These are phyloP conservation scores for Torymus aiolomorphi DNA, from an alignment of 2,888 invertebrate genomes.

Conservation along the genomic window DNA sequence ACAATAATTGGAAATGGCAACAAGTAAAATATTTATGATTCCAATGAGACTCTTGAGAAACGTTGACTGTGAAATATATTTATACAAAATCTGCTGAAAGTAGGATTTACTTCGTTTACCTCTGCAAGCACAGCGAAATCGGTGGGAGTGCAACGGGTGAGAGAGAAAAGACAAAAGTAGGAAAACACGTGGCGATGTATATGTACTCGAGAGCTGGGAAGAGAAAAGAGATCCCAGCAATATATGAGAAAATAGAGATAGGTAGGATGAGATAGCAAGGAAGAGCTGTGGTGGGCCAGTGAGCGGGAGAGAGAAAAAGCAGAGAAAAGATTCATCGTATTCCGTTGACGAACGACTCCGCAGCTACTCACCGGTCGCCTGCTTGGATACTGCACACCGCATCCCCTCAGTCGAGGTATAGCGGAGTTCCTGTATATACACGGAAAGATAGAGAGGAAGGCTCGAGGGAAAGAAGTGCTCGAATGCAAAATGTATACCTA, in stretches of 20 bases:
- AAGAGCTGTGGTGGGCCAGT: slow-evolving; percentile 4
- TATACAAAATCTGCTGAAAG: slow-evolving; percentile 33
- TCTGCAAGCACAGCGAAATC: slow-evolving; percentile 2
- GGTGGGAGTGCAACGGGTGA: neutral
- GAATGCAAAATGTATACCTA: slow-evolving; percentile 60
- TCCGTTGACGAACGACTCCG: slow-evolving; percentile 56
- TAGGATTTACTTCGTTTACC: slow-evolving; percentile 28
- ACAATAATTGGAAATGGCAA: neutral
- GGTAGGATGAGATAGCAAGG: slow-evolving; percentile 19
- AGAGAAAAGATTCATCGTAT: slow-evolving; percentile 44
- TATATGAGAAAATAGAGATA: neutral
- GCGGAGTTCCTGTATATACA: slow-evolving; percentile 52
- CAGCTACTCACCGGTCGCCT: slow-evolving; percentile 16
- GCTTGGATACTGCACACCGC: slow-evolving; percentile 2
- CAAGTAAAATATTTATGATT: slow-evolving; percentile 29
- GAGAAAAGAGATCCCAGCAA: neutral
- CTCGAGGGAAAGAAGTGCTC: slow-evolving; percentile 55
- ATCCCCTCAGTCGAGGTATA: slow-evolving; percentile 50
- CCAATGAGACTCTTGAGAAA: slow-evolving; percentile 12
- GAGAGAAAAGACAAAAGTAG: neutral
- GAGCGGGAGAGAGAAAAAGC: slow-evolving; percentile 24
- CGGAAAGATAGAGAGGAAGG: slow-evolving; percentile 3
- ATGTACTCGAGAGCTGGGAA: neutral
- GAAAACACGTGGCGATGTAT: slow-evolving; percentile 8
- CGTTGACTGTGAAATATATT: slow-evolving; percentile 30